Conservation (phyloP, 2,888 invertebrate genomes). For the Caenorhabditis zanzibari region DNA sequence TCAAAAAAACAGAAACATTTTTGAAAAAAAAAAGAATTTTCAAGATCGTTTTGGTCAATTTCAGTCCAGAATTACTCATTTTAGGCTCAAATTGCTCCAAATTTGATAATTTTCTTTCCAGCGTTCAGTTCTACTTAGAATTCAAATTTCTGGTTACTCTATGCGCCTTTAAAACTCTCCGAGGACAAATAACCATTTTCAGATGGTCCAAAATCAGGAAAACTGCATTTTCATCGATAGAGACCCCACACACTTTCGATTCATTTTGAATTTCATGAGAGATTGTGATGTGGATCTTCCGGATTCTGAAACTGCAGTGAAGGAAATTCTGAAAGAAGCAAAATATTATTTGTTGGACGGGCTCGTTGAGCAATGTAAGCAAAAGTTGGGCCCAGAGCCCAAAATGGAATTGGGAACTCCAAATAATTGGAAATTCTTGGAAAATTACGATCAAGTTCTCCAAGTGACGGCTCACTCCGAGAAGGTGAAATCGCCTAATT, state of each 20-base stretch:
- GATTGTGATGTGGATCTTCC: slow-evolving; percentile 93
- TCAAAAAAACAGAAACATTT: too few species aligned
- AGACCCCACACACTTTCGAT: slow-evolving; percentile 97
- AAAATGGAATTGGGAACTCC: background rate
- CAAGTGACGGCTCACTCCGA: background rate
- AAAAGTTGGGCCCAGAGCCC: background rate
- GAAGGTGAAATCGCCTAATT: background rate
- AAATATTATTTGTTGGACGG: slow-evolving; percentile 88
- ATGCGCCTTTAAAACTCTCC: too few species aligned
- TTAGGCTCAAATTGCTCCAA: too few species aligned
- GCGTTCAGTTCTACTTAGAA: too few species aligned
- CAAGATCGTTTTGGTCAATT: too few species aligned
- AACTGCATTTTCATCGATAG: slow-evolving; percentile 93
- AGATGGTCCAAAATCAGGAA: background rate
- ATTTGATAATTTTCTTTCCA: too few species aligned
- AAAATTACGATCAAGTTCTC: background rate
- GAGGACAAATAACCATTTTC: background rate
- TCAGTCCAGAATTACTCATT: too few species aligned
- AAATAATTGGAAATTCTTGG: too few species aligned
- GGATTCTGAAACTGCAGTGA: slow-evolving; percentile 91
- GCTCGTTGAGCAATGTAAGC: background rate
- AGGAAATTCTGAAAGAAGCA: slow-evolving; percentile 95
- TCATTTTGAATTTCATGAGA: slow-evolving; percentile 94
- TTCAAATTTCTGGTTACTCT: too few species aligned
- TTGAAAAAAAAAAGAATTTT: too few species aligned